phyloP scores from a whole-genome alignment of 2,888 invertebrate genomes.

The Polydesmus complanatus region DNA sequence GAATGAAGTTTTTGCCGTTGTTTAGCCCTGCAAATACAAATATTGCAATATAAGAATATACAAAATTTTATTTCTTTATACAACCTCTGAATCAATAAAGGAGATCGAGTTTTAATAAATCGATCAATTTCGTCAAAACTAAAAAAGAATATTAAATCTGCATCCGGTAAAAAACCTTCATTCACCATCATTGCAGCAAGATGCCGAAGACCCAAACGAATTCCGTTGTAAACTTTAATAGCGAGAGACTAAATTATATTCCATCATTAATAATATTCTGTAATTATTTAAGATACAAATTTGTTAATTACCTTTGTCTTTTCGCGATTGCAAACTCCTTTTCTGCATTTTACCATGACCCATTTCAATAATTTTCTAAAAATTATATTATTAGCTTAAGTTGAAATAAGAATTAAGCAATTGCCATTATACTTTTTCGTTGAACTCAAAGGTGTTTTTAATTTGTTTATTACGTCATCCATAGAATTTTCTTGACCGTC shows the following conservation, averaged over 20 bases:
- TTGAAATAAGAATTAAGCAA: not conserved
- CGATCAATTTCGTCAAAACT: slow-evolving; percentile 48
- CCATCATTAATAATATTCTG: too few relatives aligned
- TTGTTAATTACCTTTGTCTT: slow-evolving; percentile 7
- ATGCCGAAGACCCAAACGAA: slow-evolving; percentile 44
- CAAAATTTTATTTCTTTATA: not conserved
- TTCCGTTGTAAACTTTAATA: slow-evolving; percentile 39
- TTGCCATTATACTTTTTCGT: not conserved
- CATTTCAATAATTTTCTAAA: not conserved
- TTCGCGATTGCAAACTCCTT: slow-evolving; percentile 9
- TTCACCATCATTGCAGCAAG: slow-evolving; percentile 44
- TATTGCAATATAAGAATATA: not conserved
- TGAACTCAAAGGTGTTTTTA: not conserved
- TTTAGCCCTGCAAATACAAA: slow-evolving; percentile 14
- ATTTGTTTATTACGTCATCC: not conserved
- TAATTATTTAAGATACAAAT: too few relatives aligned
- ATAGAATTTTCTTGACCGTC: not conserved
- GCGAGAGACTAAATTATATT: not conserved
- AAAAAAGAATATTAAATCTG: slow-evolving; percentile 51
- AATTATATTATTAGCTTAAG: not conserved
- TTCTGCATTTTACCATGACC: slow-evolving; percentile 6
- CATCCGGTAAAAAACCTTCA: slow-evolving; percentile 50
- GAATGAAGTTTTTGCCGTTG: slow-evolving; percentile 15
- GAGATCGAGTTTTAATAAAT: slow-evolving; percentile 32
- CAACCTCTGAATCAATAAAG: not conserved